A percentile compares a stretch with the other conserved stretches of the same genome.
phyloP scores from a whole-genome alignment of 2,888 invertebrate genomes.

The Melitaea athalia region DNA sequence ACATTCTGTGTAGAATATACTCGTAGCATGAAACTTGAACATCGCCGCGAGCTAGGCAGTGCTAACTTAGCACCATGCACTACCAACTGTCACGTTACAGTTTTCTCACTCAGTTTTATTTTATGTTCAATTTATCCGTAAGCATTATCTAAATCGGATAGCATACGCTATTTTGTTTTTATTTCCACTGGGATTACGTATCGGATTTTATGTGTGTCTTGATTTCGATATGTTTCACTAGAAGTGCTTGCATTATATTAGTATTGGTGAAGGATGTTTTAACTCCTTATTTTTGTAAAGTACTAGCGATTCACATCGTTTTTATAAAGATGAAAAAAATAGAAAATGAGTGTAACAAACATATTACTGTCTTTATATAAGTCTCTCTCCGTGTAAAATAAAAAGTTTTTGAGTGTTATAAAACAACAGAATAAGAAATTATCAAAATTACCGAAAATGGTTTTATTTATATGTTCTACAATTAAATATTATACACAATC shows the following conservation, averaged over 20 bases:
- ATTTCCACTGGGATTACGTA: conserved; percentile 31
- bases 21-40: conserved; percentile 57
- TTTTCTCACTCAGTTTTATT: conserved; percentile 70
- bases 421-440: too few species aligned
- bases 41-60: conserved; percentile 47
- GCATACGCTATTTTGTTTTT: conserved; percentile 48
- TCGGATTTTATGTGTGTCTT: conserved; percentile 9
- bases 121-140: conserved; percentile 65
- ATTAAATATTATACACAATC: too few species aligned
- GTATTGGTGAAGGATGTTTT: not conserved
- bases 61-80: conserved; percentile 36
- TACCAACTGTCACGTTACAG: conserved; percentile 55
- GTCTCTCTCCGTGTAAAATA: not conserved
- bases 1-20: conserved; percentile 27
- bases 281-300: not conserved
- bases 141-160: conserved; percentile 56
- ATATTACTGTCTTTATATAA: too few species aligned
- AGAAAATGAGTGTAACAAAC: too few species aligned
- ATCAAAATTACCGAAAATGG: too few species aligned
- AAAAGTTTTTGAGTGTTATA: too few species aligned
- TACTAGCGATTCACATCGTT: too few species aligned
- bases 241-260: not conserved
- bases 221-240: conserved; percentile 4
- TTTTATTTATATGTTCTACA: too few species aligned
- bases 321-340: too few species aligned